Conservation (phyloP, 2,113 vertebrate genomes). For the Muntiacus muntjak region DNA sequence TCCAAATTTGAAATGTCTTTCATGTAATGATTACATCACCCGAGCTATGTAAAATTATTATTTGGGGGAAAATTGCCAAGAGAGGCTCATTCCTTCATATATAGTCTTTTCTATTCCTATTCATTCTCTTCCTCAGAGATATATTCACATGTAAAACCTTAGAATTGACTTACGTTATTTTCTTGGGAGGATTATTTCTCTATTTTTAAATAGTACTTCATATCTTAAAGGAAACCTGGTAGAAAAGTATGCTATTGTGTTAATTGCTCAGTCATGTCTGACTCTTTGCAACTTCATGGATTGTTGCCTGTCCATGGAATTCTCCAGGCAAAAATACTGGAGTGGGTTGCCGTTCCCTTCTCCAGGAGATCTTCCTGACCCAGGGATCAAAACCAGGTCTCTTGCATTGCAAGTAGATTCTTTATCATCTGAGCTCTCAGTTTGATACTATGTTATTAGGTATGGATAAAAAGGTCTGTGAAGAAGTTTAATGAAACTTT, state of each 20-base stretch:
- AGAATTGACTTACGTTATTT: neutral
- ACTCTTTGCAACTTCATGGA: neutral
- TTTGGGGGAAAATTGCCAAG: neutral
- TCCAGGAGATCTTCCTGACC: neutral
- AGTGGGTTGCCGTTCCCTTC: neutral
- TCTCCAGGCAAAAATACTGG: neutral
- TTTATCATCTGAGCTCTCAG: neutral
- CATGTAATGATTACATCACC: slow-evolving; percentile 29
- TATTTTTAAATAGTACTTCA: neutral
- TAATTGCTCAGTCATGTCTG: neutral
- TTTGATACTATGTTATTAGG: neutral
- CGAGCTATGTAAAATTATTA: slow-evolving; percentile 24
- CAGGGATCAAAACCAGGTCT: neutral
- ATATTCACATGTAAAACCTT: neutral
- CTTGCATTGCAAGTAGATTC: neutral
- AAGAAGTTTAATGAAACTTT: neutral
- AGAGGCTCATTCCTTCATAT: neutral
- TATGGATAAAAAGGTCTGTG: neutral
- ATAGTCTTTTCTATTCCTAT: slow-evolving; percentile 6
- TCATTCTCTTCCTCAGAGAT: neutral
- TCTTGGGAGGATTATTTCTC: neutral
- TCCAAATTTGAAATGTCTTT: slow-evolving; percentile 38
- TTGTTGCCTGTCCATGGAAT: neutral
- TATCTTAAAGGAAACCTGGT: neutral
- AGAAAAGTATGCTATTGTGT: neutral